Percentiles rank a stretch among this genome's conserved stretches.
These are phyloP conservation scores for Gymnobelideus leadbeateri DNA, from an alignment of 2,113 vertebrate species.

Conservation along the genomic window DNA sequence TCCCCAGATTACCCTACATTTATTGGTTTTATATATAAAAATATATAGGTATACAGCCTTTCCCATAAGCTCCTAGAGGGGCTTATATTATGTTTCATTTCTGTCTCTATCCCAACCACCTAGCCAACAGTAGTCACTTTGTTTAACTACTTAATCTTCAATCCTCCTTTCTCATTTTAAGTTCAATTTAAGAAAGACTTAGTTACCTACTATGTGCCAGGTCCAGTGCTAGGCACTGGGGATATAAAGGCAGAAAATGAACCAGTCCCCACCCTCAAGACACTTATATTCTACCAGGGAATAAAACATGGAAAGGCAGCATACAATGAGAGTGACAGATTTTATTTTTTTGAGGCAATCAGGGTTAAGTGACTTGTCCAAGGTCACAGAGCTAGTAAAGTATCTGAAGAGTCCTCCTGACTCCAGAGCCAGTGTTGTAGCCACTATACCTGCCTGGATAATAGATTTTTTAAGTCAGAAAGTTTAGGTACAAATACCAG, in stretches of 20 bases:
- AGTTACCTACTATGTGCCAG: no score
- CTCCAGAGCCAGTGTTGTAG: no score
- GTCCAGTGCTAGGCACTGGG: background rate
- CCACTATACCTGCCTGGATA: background rate
- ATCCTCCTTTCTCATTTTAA: background rate
- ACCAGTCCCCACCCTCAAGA: background rate
- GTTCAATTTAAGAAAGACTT: background rate
- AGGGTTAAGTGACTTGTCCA: background rate
- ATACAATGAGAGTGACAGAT: background rate
- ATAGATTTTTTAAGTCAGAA: background rate
- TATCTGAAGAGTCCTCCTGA: background rate
- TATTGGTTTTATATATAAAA: background rate
- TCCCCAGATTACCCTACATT: background rate
- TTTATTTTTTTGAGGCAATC: background rate
- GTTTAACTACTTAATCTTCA: background rate
- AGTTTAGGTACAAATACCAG: background rate
- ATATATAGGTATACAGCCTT: background rate
- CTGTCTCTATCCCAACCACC: background rate
- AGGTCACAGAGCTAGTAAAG: no score
- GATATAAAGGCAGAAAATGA: background rate
- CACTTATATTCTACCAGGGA: background rate
- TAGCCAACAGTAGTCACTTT: background rate
- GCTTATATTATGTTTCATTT: background rate
- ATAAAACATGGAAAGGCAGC: background rate
- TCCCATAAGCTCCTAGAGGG: no score